A percentile compares a stretch with the other conserved stretches of the same genome.
phyloP scores from a whole-genome alignment of 1,140 invertebrate genomes.

The Bombus vancouverensis region DNA sequence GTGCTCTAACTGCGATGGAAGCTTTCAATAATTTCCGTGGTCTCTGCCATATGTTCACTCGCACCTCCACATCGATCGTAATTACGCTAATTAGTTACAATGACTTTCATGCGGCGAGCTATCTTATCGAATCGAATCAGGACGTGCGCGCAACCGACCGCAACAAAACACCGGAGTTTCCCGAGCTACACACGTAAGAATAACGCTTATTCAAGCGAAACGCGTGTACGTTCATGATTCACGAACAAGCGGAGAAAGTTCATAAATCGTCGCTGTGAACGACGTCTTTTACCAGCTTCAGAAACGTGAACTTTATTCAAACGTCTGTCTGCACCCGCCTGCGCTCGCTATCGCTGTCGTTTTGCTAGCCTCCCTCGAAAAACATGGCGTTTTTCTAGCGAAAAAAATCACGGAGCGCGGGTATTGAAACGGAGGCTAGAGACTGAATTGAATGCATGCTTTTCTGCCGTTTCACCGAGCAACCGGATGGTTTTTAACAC shows the following conservation, averaged over 20 bases:
- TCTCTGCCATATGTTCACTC: background rate
- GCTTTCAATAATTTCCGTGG: constrained; percentile 53
- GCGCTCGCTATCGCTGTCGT: constrained; percentile 12
- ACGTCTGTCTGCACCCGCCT: background rate
- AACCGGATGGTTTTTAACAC: constrained; percentile 7
- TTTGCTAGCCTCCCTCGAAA: background rate
- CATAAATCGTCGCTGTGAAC: background rate
- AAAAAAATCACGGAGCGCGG: background rate
- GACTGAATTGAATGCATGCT: background rate
- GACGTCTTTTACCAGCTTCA: background rate
- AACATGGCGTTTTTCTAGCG: background rate
- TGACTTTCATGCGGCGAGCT: constrained; percentile 54
- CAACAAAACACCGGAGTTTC: background rate
- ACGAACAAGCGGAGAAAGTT: background rate
- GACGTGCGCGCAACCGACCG: background rate
- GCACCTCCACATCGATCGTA: constrained; percentile 46
- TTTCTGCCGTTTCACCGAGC: background rate
- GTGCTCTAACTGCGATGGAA: constrained; percentile 37
- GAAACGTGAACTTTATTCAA: constrained; percentile 10
- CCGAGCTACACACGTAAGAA: background rate
- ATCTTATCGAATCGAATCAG: constrained; percentile 38
- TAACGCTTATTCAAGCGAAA: constrained; percentile 20
- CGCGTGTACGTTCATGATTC: background rate
- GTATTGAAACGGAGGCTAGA: background rate
- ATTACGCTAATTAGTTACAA: constrained; percentile 68